A percentile compares a stretch with the other conserved stretches of the same genome.
Evolutionary conservation across 2,888 invertebrate genomes (phyloP).

Genomic region (Antitype chi): DNA sequence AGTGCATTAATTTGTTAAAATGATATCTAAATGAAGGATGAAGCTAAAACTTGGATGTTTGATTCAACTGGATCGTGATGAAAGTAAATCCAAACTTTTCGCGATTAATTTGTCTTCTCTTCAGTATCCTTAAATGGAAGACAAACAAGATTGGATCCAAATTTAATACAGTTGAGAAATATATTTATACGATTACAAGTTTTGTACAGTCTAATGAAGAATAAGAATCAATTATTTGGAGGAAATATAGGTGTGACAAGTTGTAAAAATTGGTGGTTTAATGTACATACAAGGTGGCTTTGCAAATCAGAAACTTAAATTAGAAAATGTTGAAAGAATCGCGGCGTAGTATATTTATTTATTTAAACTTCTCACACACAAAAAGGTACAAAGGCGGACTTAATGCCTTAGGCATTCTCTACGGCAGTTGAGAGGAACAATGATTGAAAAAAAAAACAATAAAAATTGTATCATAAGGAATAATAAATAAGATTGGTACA

Average conservation of each 20-base stretch:
- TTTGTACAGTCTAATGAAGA: conserved; percentile 10
- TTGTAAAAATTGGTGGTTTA: too few species aligned
- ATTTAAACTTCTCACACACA: too few species aligned
- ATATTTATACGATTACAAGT: conserved; percentile 13
- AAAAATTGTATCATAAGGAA: too few species aligned
- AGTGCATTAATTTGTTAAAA: conserved; percentile 15
- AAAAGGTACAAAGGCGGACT: too few species aligned
- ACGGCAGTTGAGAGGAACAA: too few species aligned
- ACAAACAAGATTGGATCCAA: conserved; percentile 34
- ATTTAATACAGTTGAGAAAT: conserved; percentile 19
- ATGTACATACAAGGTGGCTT: neutral
- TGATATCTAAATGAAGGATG: conserved; percentile 31
- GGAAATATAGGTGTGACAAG: too few species aligned
- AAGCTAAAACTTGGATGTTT: conserved; percentile 27
- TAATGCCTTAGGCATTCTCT: too few species aligned
- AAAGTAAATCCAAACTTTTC: conserved; percentile 43
- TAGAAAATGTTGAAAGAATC: conserved; percentile 30
- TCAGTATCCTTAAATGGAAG: conserved; percentile 33
- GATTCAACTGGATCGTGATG: conserved; percentile 25
- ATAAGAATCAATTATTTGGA: too few species aligned
- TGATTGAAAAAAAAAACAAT: too few species aligned
- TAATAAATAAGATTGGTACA: too few species aligned
- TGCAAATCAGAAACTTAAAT: conserved; percentile 20
- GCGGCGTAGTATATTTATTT: too few species aligned
- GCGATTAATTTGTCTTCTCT: conserved; percentile 37